Evolutionary conservation across 2,113 vertebrate genomes (phyloP), one percentile per base, ranked within the genome.

Genomic region (Seriola aureovittata): DNA sequence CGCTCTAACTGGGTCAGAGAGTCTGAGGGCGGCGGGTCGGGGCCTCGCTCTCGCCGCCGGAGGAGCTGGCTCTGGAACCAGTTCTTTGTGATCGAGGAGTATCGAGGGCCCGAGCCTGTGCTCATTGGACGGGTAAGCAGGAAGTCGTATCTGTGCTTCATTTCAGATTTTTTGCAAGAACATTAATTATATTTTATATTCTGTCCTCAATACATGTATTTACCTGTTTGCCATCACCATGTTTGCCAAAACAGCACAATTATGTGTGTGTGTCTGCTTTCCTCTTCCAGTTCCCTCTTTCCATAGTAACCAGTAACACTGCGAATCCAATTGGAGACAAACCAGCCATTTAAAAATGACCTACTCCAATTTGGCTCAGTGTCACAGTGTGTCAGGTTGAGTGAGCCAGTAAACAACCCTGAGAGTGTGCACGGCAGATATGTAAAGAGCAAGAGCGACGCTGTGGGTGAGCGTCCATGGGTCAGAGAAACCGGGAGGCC

Each of bases 41-140:
- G 65, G 25, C 78, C 90, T 0, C 93, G 88, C 44, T 78, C 93
- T 3, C 94, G 97, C 48, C 93, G 78, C 65, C 93, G 96, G 40
- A 95, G 97, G 89, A 98, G 97, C 93, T 98, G 97, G 97, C 96
- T 97, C 59, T 98, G 97, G 97, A 98, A 98, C 92, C 97, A 98
- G 94, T 98, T 98, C 91, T 98, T 98, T 64, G 97, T 98, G 85
- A 97, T 98, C 29, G 97, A 98, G 91, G 97, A 98, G 89, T 98
- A 97, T 84, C 89, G 95, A n/a, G 97, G 97, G 14, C 97, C 97
- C 0, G 97, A 97, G 78, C 97, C 97, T 0, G 97, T 98, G 80
- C 96, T 97, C 64, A 97, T 98, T 16, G 97, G 97, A 84, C 96
- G 97, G 96, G 97, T 98, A 93, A 96, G 96, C 29, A 29, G 29